Evolutionary conservation across 1,140 invertebrate species (phyloP).

Genomic region (Calycopis cecrops): DNA sequence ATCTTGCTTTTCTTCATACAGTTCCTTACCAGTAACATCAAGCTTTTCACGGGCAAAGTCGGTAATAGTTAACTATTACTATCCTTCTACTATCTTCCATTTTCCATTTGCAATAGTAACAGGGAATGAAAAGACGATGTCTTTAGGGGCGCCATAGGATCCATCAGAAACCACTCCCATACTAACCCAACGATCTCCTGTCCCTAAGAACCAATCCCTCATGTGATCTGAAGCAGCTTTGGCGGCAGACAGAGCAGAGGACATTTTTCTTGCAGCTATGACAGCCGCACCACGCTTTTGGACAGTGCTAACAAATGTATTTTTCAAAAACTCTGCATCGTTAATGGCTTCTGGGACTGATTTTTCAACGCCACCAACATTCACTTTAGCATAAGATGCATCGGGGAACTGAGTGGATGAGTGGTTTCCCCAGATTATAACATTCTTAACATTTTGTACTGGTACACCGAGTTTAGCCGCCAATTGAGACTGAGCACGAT

Average conservation of each 20-base stretch:
- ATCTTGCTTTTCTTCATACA: constrained; percentile 91
- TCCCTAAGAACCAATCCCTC: constrained; percentile 93
- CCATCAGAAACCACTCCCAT: constrained; percentile 99
- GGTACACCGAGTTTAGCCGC: constrained; percentile 81
- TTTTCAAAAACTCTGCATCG: constrained; percentile 89
- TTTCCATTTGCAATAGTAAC: constrained; percentile 84
- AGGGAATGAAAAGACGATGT: constrained; percentile 97
- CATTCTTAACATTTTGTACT: constrained; percentile 88
- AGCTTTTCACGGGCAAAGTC: constrained; percentile 92
- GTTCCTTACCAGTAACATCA: constrained; percentile 90
- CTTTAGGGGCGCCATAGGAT: constrained; percentile 90
- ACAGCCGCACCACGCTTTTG: constrained; percentile 98
- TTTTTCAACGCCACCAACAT: constrained; percentile 70
- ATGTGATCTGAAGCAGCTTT: constrained; percentile 99
- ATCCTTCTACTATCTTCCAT: constrained; percentile 93
- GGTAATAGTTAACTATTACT: constrained; percentile 85
- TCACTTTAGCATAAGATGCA: constrained; percentile 88
- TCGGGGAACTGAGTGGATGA: constrained; percentile 99
- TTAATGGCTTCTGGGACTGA: constrained; percentile 85
- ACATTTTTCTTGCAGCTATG: constrained; percentile 97
- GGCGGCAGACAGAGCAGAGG: constrained; percentile 98
- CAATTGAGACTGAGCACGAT: constrained; percentile 92
- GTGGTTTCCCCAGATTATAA: constrained; percentile 99
- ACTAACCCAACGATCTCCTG: constrained; percentile 87
- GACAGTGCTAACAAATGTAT: constrained; percentile 92